Base-by-base conservation (phyloP, 2,888 invertebrate genomes). In the Scaptomyza flava region DNA sequence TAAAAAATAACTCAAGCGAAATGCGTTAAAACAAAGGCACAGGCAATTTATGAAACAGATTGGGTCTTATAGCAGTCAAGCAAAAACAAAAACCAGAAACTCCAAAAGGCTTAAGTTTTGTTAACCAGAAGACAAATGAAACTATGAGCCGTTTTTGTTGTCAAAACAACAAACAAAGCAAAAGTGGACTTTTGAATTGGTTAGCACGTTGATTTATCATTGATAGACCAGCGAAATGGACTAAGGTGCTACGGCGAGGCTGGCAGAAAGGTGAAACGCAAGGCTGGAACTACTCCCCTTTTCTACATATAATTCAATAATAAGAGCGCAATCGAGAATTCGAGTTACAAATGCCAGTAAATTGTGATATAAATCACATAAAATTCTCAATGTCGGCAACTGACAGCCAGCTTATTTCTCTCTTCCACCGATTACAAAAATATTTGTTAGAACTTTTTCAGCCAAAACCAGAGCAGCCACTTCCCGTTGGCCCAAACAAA, bases 1-100 rank as follows among this genome's bases (percentile, higher is more conserved):
- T 83, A 83, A 83, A 83, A 83, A 83, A 83, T 83, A 83, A 85
- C 87, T 87, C 87, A 81, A 79, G 80, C 86, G 80, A 85, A 82
- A 79, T 66, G 82, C 67, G 67, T 56, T 61, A 79, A 87, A 82
- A 84, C 87, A 82, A 82, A 84, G 59, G 87, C 48, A 62, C 46
- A 46, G 58, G 81, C 87, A 81, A 87, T 85, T 87, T 87, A 82
- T 82, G 85, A 82, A 85, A 68, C 87, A 48, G 47, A 53, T 56
- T 51, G 61, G 52, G 31, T 27, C 27, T 27, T 41, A 60, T 42
- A 48, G 41, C 66, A 27, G 27, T 27, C 52, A 66, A 50, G 61
- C 36, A 30, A 46, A 30, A 53, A 52, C 4, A 23, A 48, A 68
- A 41, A 62, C 5, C 38, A 65, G 8, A 5, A n/a, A 23, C 23